These are phyloP conservation scores for Nemotelus nigrinus DNA, from an alignment of 2,888 invertebrate species.

Conservation along the genomic window DNA sequence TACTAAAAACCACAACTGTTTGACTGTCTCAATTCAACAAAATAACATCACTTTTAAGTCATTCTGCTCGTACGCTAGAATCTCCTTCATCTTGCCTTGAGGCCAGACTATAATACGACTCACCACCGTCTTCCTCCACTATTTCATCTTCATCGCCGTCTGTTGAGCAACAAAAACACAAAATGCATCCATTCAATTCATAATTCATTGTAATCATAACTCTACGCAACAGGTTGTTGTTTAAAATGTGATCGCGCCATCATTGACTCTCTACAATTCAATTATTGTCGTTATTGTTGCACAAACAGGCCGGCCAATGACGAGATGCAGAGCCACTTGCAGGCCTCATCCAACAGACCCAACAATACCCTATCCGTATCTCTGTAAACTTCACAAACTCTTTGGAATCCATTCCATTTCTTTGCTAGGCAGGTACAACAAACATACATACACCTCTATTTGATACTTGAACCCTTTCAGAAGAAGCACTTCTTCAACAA, in stretches of 20 bases:
- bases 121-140: neutral
- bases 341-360: too few species aligned
- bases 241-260: slow-evolving; percentile 24
- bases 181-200: slow-evolving; percentile 22
- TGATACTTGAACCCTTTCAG: too few species aligned
- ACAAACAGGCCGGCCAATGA: neutral
- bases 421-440: too few species aligned
- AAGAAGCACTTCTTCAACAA: too few species aligned
- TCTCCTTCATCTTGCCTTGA: slow-evolving; percentile 26
- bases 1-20: too few species aligned
- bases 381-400: too few species aligned
- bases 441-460: too few species aligned
- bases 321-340: too few species aligned
- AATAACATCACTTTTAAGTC: too few species aligned
- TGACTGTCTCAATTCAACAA: too few species aligned
- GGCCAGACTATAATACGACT: neutral
- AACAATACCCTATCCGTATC: too few species aligned
- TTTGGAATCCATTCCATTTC: too few species aligned
- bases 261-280: slow-evolving; percentile 34
- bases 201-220: slow-evolving; percentile 34
- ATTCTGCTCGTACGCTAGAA: neutral
- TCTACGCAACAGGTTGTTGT: slow-evolving; percentile 29
- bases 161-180: neutral
- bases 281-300: slow-evolving; percentile 38
- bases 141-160: neutral